Percentiles rank a stretch among this genome's conserved stretches.
Evolutionary conservation across 2,888 invertebrate species (phyloP).

Genomic region (Plemyria rubiginata): DNA sequence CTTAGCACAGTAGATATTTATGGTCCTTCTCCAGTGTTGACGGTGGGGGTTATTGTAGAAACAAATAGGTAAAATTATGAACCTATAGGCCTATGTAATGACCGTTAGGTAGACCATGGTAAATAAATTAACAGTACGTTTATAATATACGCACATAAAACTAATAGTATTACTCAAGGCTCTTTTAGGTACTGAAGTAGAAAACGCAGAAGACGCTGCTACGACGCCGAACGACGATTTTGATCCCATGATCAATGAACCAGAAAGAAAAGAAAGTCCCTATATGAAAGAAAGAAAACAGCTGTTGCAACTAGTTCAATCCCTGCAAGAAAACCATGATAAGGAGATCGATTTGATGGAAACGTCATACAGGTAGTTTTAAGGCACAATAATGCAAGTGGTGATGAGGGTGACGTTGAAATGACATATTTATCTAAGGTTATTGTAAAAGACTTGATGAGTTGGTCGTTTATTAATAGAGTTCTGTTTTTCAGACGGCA

Average conservation of each 20-base stretch:
- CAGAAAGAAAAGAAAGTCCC: conserved; percentile 59
- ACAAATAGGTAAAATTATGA: too few relatives aligned
- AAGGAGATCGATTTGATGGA: conserved; percentile 87
- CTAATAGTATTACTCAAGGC: conserved; percentile 53
- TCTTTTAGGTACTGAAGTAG: conserved; percentile 55
- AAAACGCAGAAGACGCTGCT: conserved; percentile 43
- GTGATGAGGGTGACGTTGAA: background rate
- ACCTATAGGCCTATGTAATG: too few relatives aligned
- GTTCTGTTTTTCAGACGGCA: conserved; percentile 77
- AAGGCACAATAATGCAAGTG: background rate
- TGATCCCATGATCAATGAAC: conserved; percentile 39
- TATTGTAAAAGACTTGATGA: background rate
- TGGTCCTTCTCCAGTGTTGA: too few relatives aligned
- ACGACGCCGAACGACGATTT: conserved; percentile 42
- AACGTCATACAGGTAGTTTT: conserved; percentile 87
- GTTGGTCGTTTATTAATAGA: background rate
- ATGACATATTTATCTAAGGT: too few relatives aligned
- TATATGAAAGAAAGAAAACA: conserved; percentile 69
- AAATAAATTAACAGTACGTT: too few relatives aligned
- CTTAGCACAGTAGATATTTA: too few relatives aligned
- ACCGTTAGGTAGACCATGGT: too few relatives aligned
- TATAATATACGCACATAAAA: background rate
- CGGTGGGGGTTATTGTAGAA: too few relatives aligned
- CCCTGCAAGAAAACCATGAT: conserved; percentile 84
- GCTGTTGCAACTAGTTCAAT: conserved; percentile 77